These are phyloP conservation scores for Genyomyrus donnyi DNA, from an alignment of 2,113 vertebrate species.

Conservation along the genomic window DNA sequence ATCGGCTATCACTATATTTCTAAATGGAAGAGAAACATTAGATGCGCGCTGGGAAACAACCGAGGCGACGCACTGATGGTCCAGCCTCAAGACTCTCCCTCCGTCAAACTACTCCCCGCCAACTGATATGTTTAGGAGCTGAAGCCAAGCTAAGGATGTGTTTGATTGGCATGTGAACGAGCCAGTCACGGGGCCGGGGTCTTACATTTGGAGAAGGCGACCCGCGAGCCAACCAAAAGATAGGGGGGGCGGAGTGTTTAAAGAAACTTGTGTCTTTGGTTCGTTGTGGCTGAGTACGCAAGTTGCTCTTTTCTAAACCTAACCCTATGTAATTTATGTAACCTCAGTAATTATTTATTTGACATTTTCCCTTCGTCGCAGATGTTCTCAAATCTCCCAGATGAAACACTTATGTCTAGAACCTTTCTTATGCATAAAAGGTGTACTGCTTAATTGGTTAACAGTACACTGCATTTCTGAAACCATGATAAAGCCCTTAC, in stretches of 20 bases:
- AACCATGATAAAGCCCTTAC: background rate
- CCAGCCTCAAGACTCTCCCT: slow-evolving; percentile 37
- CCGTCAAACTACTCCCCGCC: slow-evolving; percentile 42
- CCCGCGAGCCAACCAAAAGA: slow-evolving; percentile 35
- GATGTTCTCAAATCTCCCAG: background rate
- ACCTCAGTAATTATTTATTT: background rate
- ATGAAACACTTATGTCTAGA: background rate
- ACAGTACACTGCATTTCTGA: background rate
- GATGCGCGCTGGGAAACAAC: slow-evolving; percentile 19
- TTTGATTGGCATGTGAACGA: slow-evolving; percentile 34
- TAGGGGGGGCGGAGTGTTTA: slow-evolving; percentile 18
- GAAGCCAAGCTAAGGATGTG: slow-evolving; percentile 22
- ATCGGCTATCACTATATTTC: slow-evolving; percentile 24
- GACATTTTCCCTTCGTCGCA: background rate
- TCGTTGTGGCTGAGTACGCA: background rate
- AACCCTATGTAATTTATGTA: slow-evolving; percentile 7
- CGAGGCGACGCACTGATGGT: slow-evolving; percentile 36
- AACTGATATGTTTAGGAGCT: slow-evolving; percentile 35
- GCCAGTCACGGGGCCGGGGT: slow-evolving; percentile 40
- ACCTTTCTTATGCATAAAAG: background rate
- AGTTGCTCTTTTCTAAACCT: background rate
- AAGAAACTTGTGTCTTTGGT: background rate
- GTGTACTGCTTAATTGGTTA: background rate
- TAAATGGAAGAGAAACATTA: slow-evolving; percentile 29
- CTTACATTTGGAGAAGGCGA: background rate